These are phyloP conservation scores for Dromiciops gliroides DNA, from an alignment of 2,113 vertebrate genomes.

Conservation along the genomic window DNA sequence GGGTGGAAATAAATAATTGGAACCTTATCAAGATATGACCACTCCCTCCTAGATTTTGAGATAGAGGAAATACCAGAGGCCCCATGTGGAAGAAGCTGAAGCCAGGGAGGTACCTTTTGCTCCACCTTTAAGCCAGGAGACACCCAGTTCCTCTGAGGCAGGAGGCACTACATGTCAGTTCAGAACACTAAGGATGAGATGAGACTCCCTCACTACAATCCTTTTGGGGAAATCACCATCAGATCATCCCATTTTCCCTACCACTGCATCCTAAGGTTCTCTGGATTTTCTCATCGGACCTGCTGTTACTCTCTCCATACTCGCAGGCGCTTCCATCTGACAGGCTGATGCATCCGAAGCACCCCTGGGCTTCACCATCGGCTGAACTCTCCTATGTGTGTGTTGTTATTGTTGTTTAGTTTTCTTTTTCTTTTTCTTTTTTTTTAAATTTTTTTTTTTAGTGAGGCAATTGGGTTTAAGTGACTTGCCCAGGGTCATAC, in stretches of 20 bases:
- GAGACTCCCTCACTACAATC: background rate
- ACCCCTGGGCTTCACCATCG: background rate
- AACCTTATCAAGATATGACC: background rate
- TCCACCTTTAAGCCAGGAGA: background rate
- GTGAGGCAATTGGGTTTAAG: no score
- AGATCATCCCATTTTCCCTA: background rate
- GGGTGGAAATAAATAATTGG: background rate
- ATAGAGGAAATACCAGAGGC: background rate
- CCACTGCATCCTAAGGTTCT: background rate
- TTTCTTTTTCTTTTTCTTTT: no score
- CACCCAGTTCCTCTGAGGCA: background rate
- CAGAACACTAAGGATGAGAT: background rate
- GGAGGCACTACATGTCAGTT: background rate
- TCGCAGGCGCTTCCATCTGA: background rate
- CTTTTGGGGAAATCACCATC: background rate
- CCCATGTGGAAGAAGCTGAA: background rate
- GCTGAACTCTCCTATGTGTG: background rate
- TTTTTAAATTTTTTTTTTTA: no score
- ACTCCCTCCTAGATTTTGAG: background rate
- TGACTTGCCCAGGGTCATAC: no score
- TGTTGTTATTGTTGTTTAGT: no score
- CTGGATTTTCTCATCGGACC: background rate
- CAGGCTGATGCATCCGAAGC: background rate
- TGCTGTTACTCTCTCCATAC: background rate
- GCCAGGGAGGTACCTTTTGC: background rate